phyloP scores from a whole-genome alignment of 2,113 vertebrate species.

The Todiramphus chloris region DNA sequence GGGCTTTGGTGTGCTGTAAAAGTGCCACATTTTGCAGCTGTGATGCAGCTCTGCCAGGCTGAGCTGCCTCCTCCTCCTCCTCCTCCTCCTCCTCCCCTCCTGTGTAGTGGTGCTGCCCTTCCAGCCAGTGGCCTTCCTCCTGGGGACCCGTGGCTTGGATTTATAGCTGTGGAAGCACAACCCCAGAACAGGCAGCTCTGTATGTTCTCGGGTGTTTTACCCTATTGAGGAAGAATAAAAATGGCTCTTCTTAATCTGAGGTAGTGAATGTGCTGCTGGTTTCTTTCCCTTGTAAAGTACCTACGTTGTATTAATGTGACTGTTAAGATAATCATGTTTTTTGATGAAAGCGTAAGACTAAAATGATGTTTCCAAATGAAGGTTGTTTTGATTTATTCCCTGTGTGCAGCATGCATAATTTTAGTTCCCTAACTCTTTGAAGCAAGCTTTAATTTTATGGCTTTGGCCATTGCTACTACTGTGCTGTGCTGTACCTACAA shows the following conservation, averaged over 20 bases:
- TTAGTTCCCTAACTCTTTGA: constrained; percentile 27
- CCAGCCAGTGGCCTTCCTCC: neutral
- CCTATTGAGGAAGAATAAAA: neutral
- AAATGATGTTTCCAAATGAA: constrained; percentile 54
- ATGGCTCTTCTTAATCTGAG: neutral
- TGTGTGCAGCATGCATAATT: neutral
- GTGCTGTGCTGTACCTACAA: constrained; percentile 6
- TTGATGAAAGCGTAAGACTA: constrained; percentile 25
- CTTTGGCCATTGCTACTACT: neutral
- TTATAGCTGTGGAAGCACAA: neutral
- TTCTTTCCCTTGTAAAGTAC: neutral
- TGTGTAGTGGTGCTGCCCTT: neutral
- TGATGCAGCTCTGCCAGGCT: neutral
- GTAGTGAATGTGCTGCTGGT: neutral
- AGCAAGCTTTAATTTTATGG: constrained; percentile 30
- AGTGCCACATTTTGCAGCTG: neutral
- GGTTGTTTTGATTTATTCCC: constrained; percentile 48
- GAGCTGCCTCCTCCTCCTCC: neutral
- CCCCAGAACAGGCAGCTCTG: neutral
- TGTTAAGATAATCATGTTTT: constrained; percentile 29
- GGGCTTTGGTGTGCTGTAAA: neutral
- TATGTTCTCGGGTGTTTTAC: neutral
- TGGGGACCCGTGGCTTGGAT: neutral
- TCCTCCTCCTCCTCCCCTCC: neutral
- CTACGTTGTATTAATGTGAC: neutral